A percentile compares a stretch with the other conserved stretches of the same genome.
Evolutionary conservation across 2,888 invertebrate species (phyloP).

Genomic region (Quadroppia sp.): DNA sequence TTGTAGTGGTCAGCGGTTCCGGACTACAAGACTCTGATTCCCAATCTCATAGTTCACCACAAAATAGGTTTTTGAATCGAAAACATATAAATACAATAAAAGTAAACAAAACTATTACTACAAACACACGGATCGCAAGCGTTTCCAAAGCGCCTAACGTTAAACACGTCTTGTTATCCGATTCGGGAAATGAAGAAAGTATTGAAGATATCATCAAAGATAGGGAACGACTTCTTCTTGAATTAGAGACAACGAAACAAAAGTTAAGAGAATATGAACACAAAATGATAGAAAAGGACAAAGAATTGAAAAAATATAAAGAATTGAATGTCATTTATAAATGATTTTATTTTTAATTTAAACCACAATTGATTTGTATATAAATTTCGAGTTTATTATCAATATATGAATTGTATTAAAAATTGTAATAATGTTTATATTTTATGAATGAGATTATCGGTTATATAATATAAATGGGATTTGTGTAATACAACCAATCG

Average conservation of each 20-base stretch:
- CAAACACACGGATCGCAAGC: too few relatives aligned
- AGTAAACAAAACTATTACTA: conserved; percentile 7
- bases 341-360: neutral
- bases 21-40: neutral
- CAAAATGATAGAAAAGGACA: conserved; percentile 46
- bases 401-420: too few relatives aligned
- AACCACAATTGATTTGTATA: too few relatives aligned
- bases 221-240: conserved; percentile 43
- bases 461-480: neutral
- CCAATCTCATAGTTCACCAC: neutral
- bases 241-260: conserved; percentile 44
- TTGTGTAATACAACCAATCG: neutral
- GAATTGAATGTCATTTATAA: conserved; percentile 33
- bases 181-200: neutral
- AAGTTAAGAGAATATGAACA: conserved; percentile 45
- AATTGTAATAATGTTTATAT: too few relatives aligned
- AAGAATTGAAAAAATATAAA: conserved; percentile 45
- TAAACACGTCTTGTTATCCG: conserved; percentile 5
- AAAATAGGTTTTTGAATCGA: neutral
- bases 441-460: too few relatives aligned
- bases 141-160: neutral
- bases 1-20: conserved; percentile 44
- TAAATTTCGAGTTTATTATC: too few relatives aligned
- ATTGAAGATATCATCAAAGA: conserved; percentile 37
- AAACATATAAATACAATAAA: neutral